Percentiles rank a stretch among this genome's conserved stretches.
Evolutionary conservation across 1,140 invertebrate genomes (phyloP).

Genomic region (Drosophila lini): DNA sequence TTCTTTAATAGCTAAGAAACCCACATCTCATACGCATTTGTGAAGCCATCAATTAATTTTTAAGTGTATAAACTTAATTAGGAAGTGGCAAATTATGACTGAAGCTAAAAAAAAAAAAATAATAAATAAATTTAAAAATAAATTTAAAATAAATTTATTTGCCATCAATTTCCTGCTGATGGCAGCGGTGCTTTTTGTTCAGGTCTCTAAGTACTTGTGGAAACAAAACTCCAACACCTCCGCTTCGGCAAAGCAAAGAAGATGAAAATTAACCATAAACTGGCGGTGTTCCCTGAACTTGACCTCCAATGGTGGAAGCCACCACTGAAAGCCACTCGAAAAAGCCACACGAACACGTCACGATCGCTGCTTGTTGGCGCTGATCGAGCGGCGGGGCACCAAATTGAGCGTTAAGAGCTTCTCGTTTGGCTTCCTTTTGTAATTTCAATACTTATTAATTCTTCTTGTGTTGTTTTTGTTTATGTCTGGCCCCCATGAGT

Average conservation of each 20-base stretch:
- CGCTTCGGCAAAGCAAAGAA: conserved; percentile 13
- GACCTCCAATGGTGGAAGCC: conserved; percentile 57
- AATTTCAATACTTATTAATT: conserved; percentile 37
- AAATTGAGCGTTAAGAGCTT: conserved; percentile 49
- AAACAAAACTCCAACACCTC: conserved; percentile 26
- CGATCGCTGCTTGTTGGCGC: conserved; percentile 28
- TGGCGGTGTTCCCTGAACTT: conserved; percentile 74
- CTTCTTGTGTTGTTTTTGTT: background rate
- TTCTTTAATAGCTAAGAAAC: too few species aligned
- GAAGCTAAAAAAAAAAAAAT: too few species aligned
- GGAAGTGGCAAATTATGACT: conserved; percentile 10
- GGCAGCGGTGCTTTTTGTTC: background rate
- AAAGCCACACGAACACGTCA: conserved; percentile 46
- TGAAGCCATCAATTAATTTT: background rate
- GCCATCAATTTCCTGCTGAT: conserved; percentile 13
- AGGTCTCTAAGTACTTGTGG: conserved; percentile 17
- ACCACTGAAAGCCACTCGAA: conserved; percentile 10
- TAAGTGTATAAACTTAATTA: conserved; percentile 1
- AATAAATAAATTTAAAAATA: too few species aligned
- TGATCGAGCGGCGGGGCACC: conserved; percentile 20
- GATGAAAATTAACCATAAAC: conserved; percentile 22
- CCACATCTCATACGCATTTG: background rate
- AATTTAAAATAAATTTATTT: conserved; percentile 10
- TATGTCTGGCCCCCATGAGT: conserved; percentile 11
- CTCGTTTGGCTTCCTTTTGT: conserved; percentile 40